A percentile compares a stretch with the other conserved stretches of the same genome.
Conservation (phyloP, 2,797 vertebrate species). For the Crenuchus spilurus region DNA sequence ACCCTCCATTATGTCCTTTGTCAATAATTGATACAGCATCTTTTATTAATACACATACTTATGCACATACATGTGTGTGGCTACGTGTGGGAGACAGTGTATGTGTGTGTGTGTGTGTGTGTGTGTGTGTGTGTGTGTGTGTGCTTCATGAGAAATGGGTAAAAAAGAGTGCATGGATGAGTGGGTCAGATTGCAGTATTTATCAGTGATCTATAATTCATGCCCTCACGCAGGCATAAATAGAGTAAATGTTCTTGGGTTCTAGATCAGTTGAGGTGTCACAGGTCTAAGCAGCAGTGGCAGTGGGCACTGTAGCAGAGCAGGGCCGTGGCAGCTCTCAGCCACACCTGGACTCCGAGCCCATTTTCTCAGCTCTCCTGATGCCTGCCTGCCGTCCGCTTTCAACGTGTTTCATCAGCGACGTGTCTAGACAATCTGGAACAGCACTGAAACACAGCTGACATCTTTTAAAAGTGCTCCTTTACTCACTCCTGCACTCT, state of each 20-base stretch:
- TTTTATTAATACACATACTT: conserved; percentile 71
- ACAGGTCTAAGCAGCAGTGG: conserved; percentile 4
- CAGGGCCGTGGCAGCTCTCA: conserved; percentile 49
- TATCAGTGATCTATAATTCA: conserved; percentile 42
- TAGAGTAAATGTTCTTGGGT: conserved; percentile 33
- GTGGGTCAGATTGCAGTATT: conserved; percentile 27
- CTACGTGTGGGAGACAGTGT: conserved; percentile 44
- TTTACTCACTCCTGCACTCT: conserved; percentile 51
- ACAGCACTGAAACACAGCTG: conserved; percentile 54
- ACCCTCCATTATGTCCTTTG: conserved; percentile 72
- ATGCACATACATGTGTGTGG: conserved; percentile 44
- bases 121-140: conserved; percentile 47
- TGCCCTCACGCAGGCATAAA: conserved; percentile 29
- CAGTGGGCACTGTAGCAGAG: neutral
- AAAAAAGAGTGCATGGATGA: conserved; percentile 13
- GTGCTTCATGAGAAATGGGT: neutral
- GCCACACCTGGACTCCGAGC: conserved; percentile 59
- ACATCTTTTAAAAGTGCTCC: conserved; percentile 68
- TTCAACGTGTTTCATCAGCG: conserved; percentile 64
- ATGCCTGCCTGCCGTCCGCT: conserved; percentile 28
- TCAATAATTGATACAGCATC: conserved; percentile 74
- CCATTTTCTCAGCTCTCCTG: conserved; percentile 59
- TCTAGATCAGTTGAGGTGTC: conserved; percentile 24
- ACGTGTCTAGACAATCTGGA: conserved; percentile 65
- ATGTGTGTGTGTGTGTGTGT: conserved; percentile 43